A percentile compares a stretch with the other conserved stretches of the same genome.
Conservation (phyloP, 2,797 vertebrate genomes). For the Acipenser transmontanus region DNA sequence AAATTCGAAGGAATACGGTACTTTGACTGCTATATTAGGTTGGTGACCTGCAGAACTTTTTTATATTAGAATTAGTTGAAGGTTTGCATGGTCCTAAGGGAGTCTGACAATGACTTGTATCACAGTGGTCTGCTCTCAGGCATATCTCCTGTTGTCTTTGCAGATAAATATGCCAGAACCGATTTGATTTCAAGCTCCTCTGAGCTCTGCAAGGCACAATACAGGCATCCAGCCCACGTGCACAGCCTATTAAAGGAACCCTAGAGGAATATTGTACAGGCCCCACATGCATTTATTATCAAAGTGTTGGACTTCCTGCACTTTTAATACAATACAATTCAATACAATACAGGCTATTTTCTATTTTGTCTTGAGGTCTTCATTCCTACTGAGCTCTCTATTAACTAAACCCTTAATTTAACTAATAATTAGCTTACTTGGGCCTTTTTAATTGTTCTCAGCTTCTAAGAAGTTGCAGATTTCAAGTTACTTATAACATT, state of each 20-base stretch:
- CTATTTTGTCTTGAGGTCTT: too few relatives aligned
- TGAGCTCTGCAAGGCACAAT: neutral
- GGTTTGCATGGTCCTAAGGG: slow-evolving; percentile 10
- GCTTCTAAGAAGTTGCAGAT: too few relatives aligned
- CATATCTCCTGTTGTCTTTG: neutral
- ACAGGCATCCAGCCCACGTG: neutral
- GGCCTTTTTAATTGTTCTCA: too few relatives aligned
- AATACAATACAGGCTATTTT: too few relatives aligned
- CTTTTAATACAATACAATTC: too few relatives aligned
- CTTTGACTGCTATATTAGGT: slow-evolving; percentile 45
- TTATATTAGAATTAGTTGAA: slow-evolving; percentile 13
- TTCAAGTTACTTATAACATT: too few relatives aligned
- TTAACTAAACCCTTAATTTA: too few relatives aligned
- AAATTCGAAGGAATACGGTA: too few relatives aligned
- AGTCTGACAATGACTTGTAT: slow-evolving; percentile 6
- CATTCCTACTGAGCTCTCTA: too few relatives aligned
- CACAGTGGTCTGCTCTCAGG: neutral
- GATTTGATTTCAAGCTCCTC: neutral
- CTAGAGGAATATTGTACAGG: neutral
- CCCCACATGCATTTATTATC: neutral
- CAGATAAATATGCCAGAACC: slow-evolving; percentile 4
- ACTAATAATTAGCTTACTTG: too few relatives aligned
- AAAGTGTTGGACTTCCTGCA: neutral
- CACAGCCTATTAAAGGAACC: neutral
- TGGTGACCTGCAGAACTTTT: slow-evolving; percentile 35